Base-by-base conservation (phyloP, 1,140 invertebrate species). In the Centruroides sculpturatus region DNA sequence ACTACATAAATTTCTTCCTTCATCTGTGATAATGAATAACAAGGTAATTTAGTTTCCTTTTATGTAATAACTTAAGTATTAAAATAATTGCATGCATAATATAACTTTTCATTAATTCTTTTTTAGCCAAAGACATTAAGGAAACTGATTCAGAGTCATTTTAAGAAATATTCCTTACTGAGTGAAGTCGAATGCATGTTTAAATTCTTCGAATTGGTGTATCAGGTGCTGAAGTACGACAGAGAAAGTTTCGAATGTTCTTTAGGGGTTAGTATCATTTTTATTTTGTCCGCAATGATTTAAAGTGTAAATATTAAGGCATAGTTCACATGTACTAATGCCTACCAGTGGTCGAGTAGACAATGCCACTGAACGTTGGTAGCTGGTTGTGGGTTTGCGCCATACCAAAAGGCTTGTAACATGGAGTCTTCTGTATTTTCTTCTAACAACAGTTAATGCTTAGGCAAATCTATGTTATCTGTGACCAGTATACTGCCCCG, bases 1-100 rank as follows among this genome's bases (percentile, higher is more conserved):
- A 23, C 79, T 98, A 64, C 85, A 92, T 73, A 87, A 90, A 79
- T 98, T 98, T 78, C 79, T 98, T 65, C 94, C 94, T 6, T 83
- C 86, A 69, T 81, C 84, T 66, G 82, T 97, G 63, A 77, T 94
- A 60, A 85, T 88, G 64, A 82, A 82, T 59, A 84, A 86, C 72
- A 98, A 98, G 76, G 76, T 78, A 41, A 41, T 41, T 41, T 66
- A 64, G 13, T 35, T 11, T 36, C 10, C n/a, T 47, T 1, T n/a
- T 49, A n/a, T 47, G 5, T 53, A 34, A 23, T 53, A 6, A 53
- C 8, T 34, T 53, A 23, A 23, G 23, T 2, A 23, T 23, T 23
- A 23, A 23, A 23, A 23, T 23, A 36, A 53, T 6, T 6, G 35
- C 51, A 53, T 41, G 41, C 8, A 41, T 41, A 5, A 41, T 6